These are phyloP conservation scores for Pseudorectes ferrugineus DNA, from an alignment of 2,113 vertebrate species.

Conservation along the genomic window DNA sequence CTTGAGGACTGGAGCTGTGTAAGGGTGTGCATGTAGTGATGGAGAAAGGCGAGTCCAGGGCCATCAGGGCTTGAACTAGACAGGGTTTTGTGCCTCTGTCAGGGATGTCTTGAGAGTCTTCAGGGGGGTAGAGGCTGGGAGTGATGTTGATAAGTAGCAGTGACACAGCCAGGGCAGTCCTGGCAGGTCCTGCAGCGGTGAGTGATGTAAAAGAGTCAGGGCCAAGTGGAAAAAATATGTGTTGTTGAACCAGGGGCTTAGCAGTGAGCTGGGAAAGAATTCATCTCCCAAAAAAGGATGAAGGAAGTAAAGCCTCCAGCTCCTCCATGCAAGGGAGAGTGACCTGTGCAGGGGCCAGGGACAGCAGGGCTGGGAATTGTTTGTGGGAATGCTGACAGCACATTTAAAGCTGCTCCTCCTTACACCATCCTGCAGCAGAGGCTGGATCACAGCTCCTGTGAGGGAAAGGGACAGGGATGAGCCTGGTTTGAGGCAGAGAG, in stretches of 20 bases:
- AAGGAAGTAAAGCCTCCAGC: neutral
- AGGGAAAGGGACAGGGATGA: neutral
- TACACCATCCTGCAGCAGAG: neutral
- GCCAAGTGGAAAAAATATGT: neutral
- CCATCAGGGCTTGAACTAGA: neutral
- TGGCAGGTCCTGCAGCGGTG: neutral
- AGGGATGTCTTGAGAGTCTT: neutral
- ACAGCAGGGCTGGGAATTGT: neutral
- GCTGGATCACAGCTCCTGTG: fast-evolving
- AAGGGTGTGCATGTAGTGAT: fast-evolving
- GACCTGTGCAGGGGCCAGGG: neutral
- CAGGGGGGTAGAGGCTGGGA: neutral
- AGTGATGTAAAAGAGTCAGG: neutral
- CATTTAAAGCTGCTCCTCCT: neutral
- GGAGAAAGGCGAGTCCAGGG: neutral
- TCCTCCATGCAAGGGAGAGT: neutral
- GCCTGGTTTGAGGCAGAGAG: neutral
- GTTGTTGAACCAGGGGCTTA: slow-evolving; percentile 2
- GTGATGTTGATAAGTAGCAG: neutral
- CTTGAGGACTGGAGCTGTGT: neutral
- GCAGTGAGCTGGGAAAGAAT: slow-evolving; percentile 8
- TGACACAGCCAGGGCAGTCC: neutral
- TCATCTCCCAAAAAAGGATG: slow-evolving; percentile 6
- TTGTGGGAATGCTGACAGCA: neutral
- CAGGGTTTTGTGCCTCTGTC: neutral